These are phyloP conservation scores for Acronicta alni DNA, from an alignment of 2,888 invertebrate genomes.

Conservation along the genomic window DNA sequence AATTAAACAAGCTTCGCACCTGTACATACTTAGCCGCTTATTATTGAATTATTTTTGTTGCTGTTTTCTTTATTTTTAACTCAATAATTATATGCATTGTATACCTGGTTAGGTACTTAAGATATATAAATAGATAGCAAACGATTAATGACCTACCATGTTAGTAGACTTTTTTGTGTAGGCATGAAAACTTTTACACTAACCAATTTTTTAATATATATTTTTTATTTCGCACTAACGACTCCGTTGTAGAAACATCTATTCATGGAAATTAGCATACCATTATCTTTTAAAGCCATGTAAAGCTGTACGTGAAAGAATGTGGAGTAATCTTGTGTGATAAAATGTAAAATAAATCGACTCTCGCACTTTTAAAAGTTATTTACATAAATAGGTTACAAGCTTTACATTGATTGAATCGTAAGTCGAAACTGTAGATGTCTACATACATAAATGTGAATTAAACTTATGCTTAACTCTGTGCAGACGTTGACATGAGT, in stretches of 20 bases:
- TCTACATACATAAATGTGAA: slow-evolving; percentile 32
- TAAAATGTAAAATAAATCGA: slow-evolving; percentile 69
- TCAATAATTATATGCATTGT: slow-evolving; percentile 44
- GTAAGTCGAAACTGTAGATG: slow-evolving; percentile 47
- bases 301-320: slow-evolving; percentile 71
- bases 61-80: slow-evolving; percentile 50
- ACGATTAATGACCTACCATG: slow-evolving; percentile 47
- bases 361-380: slow-evolving; percentile 59
- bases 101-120: slow-evolving; percentile 26
- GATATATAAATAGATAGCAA: slow-evolving; percentile 27
- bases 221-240: slow-evolving; percentile 64
- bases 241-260: slow-evolving; percentile 63
- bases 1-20: slow-evolving; percentile 71
- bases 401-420: slow-evolving; percentile 63
- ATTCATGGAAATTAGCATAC: slow-evolving; percentile 74
- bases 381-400: slow-evolving; percentile 67
- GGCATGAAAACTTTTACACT: slow-evolving; percentile 40
- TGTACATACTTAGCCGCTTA: slow-evolving; percentile 59
- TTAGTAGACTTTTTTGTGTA: slow-evolving; percentile 28
- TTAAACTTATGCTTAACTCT: background rate
- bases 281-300: slow-evolving; percentile 76
- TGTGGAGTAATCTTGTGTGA: slow-evolving; percentile 69
- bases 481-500: slow-evolving; percentile 17
- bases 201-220: slow-evolving; percentile 54
- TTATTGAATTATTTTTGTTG: slow-evolving; percentile 47